Percentiles rank a stretch among this genome's conserved stretches.
phyloP scores from a whole-genome alignment of 2,888 invertebrate species.

The Dugesia japonica region DNA sequence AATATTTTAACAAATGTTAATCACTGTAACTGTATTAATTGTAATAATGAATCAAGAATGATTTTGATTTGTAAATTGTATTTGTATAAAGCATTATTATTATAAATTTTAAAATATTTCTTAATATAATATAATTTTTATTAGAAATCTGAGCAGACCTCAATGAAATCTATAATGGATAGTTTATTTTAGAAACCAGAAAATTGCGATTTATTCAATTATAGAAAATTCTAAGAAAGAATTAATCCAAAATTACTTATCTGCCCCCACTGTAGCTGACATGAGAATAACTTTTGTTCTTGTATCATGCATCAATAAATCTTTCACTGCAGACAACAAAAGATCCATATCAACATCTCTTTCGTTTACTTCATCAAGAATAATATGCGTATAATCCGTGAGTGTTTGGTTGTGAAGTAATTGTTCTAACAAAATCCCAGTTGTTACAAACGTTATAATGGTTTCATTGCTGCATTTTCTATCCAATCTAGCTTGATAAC shows the following conservation, averaged over 20 bases:
- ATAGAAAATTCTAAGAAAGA: too few relatives aligned
- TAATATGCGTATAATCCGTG: constrained; percentile 59
- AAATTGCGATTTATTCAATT: too few relatives aligned
- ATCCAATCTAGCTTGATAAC: constrained; percentile 56
- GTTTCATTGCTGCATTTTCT: constrained; percentile 55
- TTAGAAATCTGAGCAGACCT: too few relatives aligned
- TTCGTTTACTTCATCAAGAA: constrained; percentile 83
- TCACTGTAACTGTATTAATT: too few relatives aligned
- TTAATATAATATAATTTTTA: too few relatives aligned
- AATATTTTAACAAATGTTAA: too few relatives aligned
- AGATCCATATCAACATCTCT: constrained; percentile 69
- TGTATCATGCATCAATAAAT: constrained; percentile 50
- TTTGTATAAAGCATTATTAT: too few relatives aligned
- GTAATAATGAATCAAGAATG: too few relatives aligned
- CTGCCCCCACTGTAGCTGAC: constrained; percentile 65
- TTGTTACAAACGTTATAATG: constrained; percentile 68
- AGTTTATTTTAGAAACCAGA: too few relatives aligned
- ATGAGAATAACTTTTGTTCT: constrained; percentile 73
- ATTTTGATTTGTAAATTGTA: too few relatives aligned
- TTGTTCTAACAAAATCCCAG: constrained; percentile 69
- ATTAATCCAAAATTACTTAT: background rate
- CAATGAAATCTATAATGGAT: too few relatives aligned
- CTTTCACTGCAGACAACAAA: constrained; percentile 64
- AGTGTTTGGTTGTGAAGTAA: constrained; percentile 50
- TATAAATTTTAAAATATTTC: too few relatives aligned